phyloP scores from a whole-genome alignment of 2,113 vertebrate species.

The Girardinichthys multiradiatus region DNA sequence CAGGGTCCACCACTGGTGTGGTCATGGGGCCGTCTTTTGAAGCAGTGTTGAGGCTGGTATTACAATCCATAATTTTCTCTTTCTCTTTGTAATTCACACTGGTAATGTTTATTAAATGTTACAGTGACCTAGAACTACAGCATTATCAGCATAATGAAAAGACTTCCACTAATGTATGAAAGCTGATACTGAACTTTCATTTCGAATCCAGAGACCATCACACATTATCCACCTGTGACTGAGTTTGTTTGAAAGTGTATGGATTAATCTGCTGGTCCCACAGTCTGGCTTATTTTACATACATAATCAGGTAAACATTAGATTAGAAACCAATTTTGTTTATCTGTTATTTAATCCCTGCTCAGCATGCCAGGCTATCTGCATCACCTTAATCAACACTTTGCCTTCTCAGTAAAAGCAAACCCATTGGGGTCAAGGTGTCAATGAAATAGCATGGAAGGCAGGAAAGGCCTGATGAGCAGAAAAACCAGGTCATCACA shows the following conservation, averaged over 20 bases:
- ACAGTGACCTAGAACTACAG: background rate
- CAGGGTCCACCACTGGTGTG: background rate
- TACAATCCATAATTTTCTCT: background rate
- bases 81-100: too few species aligned
- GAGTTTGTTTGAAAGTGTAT: slow-evolving; percentile 13
- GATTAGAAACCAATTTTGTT: background rate
- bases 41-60: too few species aligned
- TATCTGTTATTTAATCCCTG: background rate
- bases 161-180: slow-evolving; percentile 1
- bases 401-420: background rate
- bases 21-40: background rate
- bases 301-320: background rate
- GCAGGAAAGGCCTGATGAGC: slow-evolving; percentile 5
- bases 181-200: slow-evolving; percentile 23
- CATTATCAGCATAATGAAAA: background rate
- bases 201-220: slow-evolving; percentile 6
- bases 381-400: background rate
- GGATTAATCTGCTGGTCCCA: background rate
- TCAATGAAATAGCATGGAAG: background rate
- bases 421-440: background rate
- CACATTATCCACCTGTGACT: slow-evolving; percentile 15
- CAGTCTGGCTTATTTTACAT: slow-evolving; percentile 3
- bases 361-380: background rate
- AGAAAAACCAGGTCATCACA: slow-evolving; percentile 38
- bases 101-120: background rate